Conservation (phyloP, 2,888 invertebrate genomes). For the Pterobdella sp. region DNA sequence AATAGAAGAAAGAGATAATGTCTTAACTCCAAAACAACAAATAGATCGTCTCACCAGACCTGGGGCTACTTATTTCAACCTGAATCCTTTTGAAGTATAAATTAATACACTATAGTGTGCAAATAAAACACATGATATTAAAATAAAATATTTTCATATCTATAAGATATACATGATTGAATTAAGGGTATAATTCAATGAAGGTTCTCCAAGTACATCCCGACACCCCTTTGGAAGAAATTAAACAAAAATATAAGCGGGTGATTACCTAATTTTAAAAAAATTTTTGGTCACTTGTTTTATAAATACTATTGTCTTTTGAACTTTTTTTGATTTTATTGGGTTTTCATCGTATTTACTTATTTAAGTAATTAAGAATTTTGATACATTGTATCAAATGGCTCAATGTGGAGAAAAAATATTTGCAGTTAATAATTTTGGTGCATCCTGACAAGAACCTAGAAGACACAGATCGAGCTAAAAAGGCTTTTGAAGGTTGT, state of each 20-base stretch:
- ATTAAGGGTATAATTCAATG: not conserved
- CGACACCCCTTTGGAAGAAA: slow-evolving; percentile 76
- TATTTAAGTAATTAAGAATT: too few relatives aligned
- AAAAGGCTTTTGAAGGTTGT: slow-evolving; percentile 59
- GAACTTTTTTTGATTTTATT: not conserved
- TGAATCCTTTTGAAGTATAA: slow-evolving; percentile 69
- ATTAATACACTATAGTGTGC: too few relatives aligned
- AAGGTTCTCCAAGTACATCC: slow-evolving; percentile 62
- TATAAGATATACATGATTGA: not conserved
- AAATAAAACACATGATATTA: too few relatives aligned
- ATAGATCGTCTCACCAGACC: slow-evolving; percentile 88
- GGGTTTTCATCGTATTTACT: too few relatives aligned
- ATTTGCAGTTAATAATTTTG: slow-evolving; percentile 72
- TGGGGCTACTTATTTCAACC: slow-evolving; percentile 95
- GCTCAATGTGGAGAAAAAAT: not conserved
- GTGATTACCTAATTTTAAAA: slow-evolving; percentile 47
- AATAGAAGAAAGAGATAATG: slow-evolving; percentile 93
- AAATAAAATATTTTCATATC: not conserved
- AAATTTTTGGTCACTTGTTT: slow-evolving; percentile 20
- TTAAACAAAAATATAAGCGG: slow-evolving; percentile 89
- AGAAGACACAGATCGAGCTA: slow-evolving; percentile 87
- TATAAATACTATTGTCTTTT: slow-evolving; percentile 15
- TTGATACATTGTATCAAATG: too few relatives aligned
- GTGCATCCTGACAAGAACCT: slow-evolving; percentile 99
- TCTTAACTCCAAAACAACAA: slow-evolving; percentile 90